Evolutionary conservation across 2,888 invertebrate genomes (phyloP).

Genomic region (Scrobipalpa costella): DNA sequence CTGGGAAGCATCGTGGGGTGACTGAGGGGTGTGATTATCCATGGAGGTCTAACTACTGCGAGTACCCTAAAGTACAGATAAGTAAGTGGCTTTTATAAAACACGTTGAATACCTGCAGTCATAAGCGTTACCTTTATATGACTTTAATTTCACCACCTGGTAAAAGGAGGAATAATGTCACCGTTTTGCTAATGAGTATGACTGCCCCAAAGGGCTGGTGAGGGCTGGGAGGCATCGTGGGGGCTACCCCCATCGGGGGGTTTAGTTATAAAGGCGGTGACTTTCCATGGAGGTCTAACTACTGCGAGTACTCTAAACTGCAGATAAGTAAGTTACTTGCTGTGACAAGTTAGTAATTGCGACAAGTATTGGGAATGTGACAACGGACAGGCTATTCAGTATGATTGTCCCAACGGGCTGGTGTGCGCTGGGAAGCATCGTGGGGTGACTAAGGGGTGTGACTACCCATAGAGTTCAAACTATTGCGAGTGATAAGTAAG

Average conservation of each 20-base stretch:
- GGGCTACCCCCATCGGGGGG: slow-evolving; percentile 92
- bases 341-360: no score
- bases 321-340: slow-evolving; percentile 85
- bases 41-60: slow-evolving; percentile 94
- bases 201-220: slow-evolving; percentile 94
- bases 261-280: no score
- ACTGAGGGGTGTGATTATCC: slow-evolving; percentile 95
- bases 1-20: slow-evolving; percentile 92
- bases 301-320: slow-evolving; percentile 85
- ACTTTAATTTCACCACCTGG: no score
- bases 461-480: slow-evolving; percentile 94
- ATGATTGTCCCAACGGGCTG: slow-evolving; percentile 94
- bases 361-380: slow-evolving; percentile 93
- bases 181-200: slow-evolving; percentile 89
- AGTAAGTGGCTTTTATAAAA: slow-evolving; percentile 80
- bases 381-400: slow-evolving; percentile 89
- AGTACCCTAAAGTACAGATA: slow-evolving; percentile 81
- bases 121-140: no score
- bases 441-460: slow-evolving; percentile 93
- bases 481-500: slow-evolving; percentile 91
- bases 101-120: not conserved
- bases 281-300: slow-evolving; percentile 94
- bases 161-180: no score
- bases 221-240: slow-evolving; percentile 94
- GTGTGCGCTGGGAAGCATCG: slow-evolving; percentile 94